Conservation (phyloP, 2,113 vertebrate species). For the Microcebus ravelobensis region DNA sequence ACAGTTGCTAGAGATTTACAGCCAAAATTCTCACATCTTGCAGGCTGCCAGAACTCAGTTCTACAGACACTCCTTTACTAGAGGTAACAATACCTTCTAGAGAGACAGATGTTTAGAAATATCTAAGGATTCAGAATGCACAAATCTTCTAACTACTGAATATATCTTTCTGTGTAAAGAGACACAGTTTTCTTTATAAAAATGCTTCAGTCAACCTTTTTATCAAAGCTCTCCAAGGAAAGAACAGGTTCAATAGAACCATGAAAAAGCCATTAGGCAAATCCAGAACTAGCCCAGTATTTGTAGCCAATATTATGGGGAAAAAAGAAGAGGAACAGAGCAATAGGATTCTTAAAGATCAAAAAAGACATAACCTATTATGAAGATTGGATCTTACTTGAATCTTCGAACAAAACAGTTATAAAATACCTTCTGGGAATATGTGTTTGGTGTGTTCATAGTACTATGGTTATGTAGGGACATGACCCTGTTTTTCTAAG, state of each 20-base stretch:
- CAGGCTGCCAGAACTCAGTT: not conserved
- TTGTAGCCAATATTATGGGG: too few relatives aligned
- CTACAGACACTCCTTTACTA: not conserved
- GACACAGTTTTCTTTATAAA: not conserved
- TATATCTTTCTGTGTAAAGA: not conserved
- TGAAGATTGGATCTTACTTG: too few relatives aligned
- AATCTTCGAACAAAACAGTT: too few relatives aligned
- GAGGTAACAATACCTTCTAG: not conserved
- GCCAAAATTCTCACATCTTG: not conserved
- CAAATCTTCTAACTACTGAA: not conserved
- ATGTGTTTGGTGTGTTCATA: not conserved
- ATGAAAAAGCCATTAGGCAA: too few relatives aligned
- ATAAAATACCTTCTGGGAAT: too few relatives aligned
- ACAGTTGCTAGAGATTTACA: not conserved
- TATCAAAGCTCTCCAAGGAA: not conserved
- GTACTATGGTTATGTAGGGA: not conserved
- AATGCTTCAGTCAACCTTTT: not conserved
- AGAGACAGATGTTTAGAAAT: not conserved
- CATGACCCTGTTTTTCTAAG: not conserved
- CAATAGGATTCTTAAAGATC: too few relatives aligned
- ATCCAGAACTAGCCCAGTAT: too few relatives aligned
- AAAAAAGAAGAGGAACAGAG: too few relatives aligned
- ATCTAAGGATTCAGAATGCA: not conserved
- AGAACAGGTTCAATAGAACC: too few relatives aligned
- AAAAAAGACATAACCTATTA: too few relatives aligned